phyloP scores from a whole-genome alignment of 1,140 invertebrate genomes.

The Sarcophaga bullata region DNA sequence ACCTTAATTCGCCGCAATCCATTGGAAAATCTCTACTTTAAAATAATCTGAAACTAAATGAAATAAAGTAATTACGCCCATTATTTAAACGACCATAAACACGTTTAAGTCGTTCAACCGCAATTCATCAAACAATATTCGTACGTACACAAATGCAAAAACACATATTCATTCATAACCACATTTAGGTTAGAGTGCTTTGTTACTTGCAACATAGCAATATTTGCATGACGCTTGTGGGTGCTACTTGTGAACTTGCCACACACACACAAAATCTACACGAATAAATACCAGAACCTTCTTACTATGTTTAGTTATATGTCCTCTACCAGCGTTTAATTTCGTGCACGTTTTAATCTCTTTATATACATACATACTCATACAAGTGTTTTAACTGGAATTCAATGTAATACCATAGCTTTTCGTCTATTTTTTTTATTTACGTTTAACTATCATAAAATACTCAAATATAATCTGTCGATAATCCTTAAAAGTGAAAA shows the following conservation, averaged over 20 bases:
- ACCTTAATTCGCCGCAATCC: conserved; percentile 29
- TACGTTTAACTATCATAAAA: neutral
- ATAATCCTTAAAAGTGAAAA: conserved; percentile 3
- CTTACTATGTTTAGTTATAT: neutral
- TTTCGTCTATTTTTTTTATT: neutral
- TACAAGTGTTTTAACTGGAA: neutral
- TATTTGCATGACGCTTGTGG: conserved; percentile 19
- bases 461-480: neutral
- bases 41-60: conserved; percentile 5
- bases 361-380: no score
- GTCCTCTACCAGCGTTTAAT: neutral
- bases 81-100: conserved; percentile 34
- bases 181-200: neutral
- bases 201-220: neutral
- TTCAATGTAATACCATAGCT: neutral
- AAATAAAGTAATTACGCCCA: conserved; percentile 38
- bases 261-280: neutral
- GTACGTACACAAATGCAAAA: neutral
- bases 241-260: conserved; percentile 12
- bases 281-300: neutral
- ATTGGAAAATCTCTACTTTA: conserved; percentile 7
- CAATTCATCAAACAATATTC: conserved; percentile 33
- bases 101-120: conserved; percentile 28
- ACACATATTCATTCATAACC: no score
- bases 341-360: no score